Evolutionary conservation across 2,888 invertebrate species (phyloP).

Genomic region (Agriopis marginaria): DNA sequence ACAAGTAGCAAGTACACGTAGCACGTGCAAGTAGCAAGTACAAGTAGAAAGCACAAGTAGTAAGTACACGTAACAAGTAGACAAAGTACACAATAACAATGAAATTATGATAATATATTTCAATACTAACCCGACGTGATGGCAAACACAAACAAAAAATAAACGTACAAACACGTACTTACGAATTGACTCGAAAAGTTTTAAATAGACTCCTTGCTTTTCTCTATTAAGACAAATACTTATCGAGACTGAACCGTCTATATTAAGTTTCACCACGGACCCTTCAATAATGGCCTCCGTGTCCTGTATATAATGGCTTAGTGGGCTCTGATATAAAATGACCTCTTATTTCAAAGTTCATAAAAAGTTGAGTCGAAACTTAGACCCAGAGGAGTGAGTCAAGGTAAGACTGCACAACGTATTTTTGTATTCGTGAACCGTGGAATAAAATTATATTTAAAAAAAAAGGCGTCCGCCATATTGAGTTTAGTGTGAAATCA

Average conservation of each 20-base stretch:
- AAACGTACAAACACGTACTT: too few relatives aligned
- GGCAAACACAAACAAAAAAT: too few relatives aligned
- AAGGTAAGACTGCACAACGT: constrained; percentile 10
- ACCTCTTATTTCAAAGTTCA: constrained; percentile 49
- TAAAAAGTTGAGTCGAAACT: constrained; percentile 48
- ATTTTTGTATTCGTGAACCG: not conserved
- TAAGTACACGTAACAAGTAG: too few relatives aligned
- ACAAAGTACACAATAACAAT: too few relatives aligned
- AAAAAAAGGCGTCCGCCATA: not conserved
- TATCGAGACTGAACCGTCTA: constrained; percentile 1
- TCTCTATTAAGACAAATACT: constrained; percentile 19
- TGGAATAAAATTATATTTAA: not conserved
- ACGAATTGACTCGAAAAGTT: too few relatives aligned
- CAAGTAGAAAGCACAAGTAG: too few relatives aligned
- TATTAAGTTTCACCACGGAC: constrained; percentile 15
- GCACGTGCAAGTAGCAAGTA: too few relatives aligned
- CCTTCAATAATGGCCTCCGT: constrained; percentile 16
- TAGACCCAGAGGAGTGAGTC: constrained; percentile 36
- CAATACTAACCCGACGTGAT: too few relatives aligned
- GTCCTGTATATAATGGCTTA: constrained; percentile 31
- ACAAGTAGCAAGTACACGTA: too few relatives aligned
- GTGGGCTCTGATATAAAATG: constrained; percentile 44
- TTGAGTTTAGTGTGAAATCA: too few relatives aligned
- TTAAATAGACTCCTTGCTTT: not conserved
- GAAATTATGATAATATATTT: too few relatives aligned